phyloP scores from a whole-genome alignment of 2,113 vertebrate species.

The Forbesichthys agassizii region DNA sequence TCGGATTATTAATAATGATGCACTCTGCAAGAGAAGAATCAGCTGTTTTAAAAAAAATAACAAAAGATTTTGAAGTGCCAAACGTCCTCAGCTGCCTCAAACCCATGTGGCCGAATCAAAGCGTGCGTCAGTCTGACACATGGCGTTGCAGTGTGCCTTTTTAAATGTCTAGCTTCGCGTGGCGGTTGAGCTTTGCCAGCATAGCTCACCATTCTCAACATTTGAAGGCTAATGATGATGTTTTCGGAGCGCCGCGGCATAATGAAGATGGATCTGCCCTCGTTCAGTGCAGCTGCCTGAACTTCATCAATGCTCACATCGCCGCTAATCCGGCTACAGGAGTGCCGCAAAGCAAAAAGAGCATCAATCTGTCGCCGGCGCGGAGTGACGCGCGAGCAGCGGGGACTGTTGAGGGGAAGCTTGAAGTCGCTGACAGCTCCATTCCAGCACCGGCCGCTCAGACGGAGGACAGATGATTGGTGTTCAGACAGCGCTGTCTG shows the following conservation, averaged over 20 bases:
- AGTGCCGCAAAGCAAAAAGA: conserved; percentile 13
- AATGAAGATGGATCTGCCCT: conserved; percentile 68
- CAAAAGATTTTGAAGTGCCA: conserved; percentile 20
- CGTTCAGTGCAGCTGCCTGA: conserved; percentile 53
- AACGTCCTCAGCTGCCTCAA: conserved; percentile 12
- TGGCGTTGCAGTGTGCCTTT: conserved; percentile 30
- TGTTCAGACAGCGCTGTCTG: conserved; percentile 54
- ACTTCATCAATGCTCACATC: conserved; percentile 64
- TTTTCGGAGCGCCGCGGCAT: conserved; percentile 50
- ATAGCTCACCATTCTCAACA: conserved; percentile 14
- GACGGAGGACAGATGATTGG: conserved; percentile 55
- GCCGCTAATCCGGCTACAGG: conserved; percentile 44
- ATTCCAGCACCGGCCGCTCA: conserved; percentile 42
- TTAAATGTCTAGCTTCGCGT: conserved; percentile 30
- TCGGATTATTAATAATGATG: no score
- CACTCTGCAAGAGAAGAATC: background rate
- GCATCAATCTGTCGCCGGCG: conserved; percentile 48
- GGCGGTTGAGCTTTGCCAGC: conserved; percentile 11
- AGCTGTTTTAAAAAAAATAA: background rate
- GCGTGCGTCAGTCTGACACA: conserved; percentile 20
- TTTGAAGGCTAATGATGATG: conserved; percentile 65
- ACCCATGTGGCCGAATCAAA: conserved; percentile 31
- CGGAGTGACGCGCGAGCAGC: conserved; percentile 36
- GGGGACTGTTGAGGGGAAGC: conserved; percentile 37
- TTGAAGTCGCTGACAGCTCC: conserved; percentile 61